These are phyloP conservation scores for Mimachlamys varia DNA, from an alignment of 2,888 invertebrate genomes.

Conservation along the genomic window DNA sequence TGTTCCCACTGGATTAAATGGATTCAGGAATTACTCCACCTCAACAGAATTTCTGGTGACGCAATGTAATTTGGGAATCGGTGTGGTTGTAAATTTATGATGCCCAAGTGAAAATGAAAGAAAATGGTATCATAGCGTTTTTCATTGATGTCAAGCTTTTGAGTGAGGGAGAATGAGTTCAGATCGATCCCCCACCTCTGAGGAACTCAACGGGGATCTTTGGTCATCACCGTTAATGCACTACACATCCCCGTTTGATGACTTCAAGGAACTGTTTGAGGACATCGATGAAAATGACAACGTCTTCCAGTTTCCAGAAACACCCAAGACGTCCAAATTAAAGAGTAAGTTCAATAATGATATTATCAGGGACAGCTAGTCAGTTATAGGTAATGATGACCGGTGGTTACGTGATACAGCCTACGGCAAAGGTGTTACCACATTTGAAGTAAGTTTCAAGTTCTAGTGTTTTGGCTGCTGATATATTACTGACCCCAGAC, in stretches of 20 bases:
- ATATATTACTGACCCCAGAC: too few species aligned
- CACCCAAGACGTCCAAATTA: neutral
- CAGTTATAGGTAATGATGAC: neutral
- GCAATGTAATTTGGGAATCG: neutral
- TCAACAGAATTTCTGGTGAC: neutral
- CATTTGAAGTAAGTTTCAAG: neutral
- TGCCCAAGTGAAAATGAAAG: neutral
- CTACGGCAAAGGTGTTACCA: neutral
- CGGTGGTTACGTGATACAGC: neutral
- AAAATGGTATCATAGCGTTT: constrained; percentile 16
- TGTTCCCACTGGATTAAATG: neutral
- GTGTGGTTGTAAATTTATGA: neutral
- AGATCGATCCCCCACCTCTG: constrained; percentile 43
- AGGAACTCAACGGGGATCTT: constrained; percentile 62
- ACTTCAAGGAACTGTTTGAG: constrained; percentile 75
- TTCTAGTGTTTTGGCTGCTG: too few species aligned
- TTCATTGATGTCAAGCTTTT: neutral
- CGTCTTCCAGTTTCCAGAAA: constrained; percentile 51
- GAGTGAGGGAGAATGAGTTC: constrained; percentile 25
- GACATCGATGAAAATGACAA: constrained; percentile 56
- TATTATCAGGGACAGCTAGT: neutral
- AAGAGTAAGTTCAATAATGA: neutral
- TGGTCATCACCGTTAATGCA: constrained; percentile 76
- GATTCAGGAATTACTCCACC: neutral
- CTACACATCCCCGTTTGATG: constrained; percentile 74